Conservation (phyloP, 2,888 invertebrate genomes). For the Thecophora atra region DNA sequence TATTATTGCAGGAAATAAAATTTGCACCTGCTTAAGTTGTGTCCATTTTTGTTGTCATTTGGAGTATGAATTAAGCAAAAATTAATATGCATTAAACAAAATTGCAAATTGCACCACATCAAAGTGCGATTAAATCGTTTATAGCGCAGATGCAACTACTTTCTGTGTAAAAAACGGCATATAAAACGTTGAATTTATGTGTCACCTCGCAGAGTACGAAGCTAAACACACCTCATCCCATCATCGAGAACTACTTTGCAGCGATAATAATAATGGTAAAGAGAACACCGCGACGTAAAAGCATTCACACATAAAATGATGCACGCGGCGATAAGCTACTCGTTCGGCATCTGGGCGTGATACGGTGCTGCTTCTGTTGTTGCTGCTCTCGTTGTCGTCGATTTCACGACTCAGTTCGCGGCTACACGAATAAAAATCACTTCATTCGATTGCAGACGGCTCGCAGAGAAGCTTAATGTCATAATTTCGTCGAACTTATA, state of each 20-base stretch:
- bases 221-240: neutral
- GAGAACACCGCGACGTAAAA: conserved; percentile 22
- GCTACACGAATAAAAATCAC: conserved; percentile 24
- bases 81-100: too few relatives aligned
- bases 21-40: too few relatives aligned
- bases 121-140: too few relatives aligned
- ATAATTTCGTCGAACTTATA: conserved; percentile 27
- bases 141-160: neutral
- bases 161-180: neutral
- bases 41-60: too few relatives aligned
- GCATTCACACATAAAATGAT: conserved; percentile 33
- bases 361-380: neutral
- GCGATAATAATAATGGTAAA: neutral
- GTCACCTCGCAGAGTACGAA: neutral
- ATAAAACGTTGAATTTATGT: conserved; percentile 20
- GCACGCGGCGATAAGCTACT: conserved; percentile 10
- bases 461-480: neutral
- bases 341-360: conserved; percentile 5
- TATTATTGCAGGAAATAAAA: too few relatives aligned
- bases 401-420: neutral
- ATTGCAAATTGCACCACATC: too few relatives aligned
- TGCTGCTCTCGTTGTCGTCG: neutral
- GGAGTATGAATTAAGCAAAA: too few relatives aligned
- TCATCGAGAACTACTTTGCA: neutral
- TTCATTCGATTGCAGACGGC: neutral